phyloP scores from a whole-genome alignment of 2,888 invertebrate species.

The Drosophila affinis region DNA sequence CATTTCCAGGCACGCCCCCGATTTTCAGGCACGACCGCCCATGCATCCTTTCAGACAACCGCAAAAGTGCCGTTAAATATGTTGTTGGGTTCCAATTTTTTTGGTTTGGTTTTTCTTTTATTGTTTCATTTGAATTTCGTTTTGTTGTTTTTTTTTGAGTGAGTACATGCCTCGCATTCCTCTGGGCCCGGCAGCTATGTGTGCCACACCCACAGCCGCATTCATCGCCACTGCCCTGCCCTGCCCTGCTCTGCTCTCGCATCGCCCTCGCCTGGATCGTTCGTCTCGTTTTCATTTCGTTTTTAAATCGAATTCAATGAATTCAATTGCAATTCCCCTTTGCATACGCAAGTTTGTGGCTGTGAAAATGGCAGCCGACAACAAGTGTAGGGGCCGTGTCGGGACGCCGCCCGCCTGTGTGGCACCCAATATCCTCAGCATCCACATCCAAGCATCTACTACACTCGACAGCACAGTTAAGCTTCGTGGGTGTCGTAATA shows the following conservation, averaged over 20 bases:
- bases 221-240: not conserved
- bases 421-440: not conserved
- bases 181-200: conserved; percentile 23
- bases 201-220: conserved; percentile 30
- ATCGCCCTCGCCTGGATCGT: not conserved
- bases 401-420: conserved; percentile 4
- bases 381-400: conserved; percentile 5
- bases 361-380: conserved; percentile 44
- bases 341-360: conserved; percentile 78
- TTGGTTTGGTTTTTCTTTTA: conserved; percentile 15
- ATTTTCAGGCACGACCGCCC: conserved; percentile 7
- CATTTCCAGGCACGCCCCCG: conserved; percentile 19
- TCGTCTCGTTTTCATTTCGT: conserved; percentile 53
- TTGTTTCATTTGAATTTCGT: conserved; percentile 27
- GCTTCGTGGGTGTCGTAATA: not conserved
- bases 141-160: conserved; percentile 14
- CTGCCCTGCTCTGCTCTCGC: conserved; percentile 2
- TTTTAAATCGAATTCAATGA: conserved; percentile 79
- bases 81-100: conserved; percentile 28
- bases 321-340: conserved; percentile 73
- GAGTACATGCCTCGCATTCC: conserved; percentile 29
- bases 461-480: conserved; percentile 22
- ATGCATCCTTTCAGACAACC: conserved; percentile 31
- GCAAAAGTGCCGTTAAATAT: conserved; percentile 63
- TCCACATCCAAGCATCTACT: not conserved